Percentiles rank a stretch among this genome's conserved stretches.
Conservation (phyloP, 2,888 invertebrate genomes). For the Dioctria rufipes region DNA sequence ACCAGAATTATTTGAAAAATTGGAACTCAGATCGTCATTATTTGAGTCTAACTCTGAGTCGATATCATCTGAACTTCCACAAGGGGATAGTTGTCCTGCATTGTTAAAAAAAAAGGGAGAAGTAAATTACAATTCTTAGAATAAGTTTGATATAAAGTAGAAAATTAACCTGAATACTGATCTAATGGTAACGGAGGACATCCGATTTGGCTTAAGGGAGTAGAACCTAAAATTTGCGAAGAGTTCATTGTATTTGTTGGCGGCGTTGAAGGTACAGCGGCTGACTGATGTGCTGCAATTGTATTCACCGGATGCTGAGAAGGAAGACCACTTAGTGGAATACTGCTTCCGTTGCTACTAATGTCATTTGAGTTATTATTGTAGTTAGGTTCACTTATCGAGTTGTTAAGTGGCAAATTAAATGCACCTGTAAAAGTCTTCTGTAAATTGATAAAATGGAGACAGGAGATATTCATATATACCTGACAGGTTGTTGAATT, state of each 20-base stretch:
- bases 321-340: conserved; percentile 47
- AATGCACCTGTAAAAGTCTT: conserved; percentile 34
- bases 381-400: conserved; percentile 55
- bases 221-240: conserved; percentile 83
- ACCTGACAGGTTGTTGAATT: conserved; percentile 60
- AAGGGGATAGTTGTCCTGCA: conserved; percentile 75
- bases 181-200: conserved; percentile 73
- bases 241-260: conserved; percentile 49
- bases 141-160: not conserved
- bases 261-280: conserved; percentile 33
- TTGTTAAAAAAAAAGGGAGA: conserved; percentile 7
- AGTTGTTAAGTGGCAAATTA: conserved; percentile 53
- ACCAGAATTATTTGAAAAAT: conserved; percentile 69
- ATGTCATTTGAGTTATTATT: conserved; percentile 57
- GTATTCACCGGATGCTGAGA: conserved; percentile 52
- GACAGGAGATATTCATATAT: not conserved
- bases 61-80: conserved; percentile 67
- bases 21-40: conserved; percentile 75
- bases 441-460: conserved; percentile 13
- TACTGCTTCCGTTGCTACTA: conserved; percentile 56
- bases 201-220: conserved; percentile 90
- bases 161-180: conserved; percentile 72
- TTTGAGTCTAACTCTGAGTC: conserved; percentile 75
- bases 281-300: conserved; percentile 27
- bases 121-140: conserved; percentile 15